Evolutionary conservation across 2,888 invertebrate genomes (phyloP).

Genomic region (Beris chalybata): DNA sequence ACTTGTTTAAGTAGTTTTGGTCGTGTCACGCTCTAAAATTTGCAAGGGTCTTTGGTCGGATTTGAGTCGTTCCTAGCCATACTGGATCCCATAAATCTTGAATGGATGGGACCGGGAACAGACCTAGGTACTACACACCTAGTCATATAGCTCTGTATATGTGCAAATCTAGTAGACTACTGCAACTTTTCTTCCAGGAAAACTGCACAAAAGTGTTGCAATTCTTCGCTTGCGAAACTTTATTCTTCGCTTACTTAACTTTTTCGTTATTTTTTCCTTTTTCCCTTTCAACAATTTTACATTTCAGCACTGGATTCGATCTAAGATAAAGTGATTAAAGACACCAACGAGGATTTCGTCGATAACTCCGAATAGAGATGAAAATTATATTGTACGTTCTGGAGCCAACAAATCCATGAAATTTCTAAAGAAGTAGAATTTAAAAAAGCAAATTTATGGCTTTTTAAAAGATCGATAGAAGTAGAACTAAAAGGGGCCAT

Average conservation of each 20-base stretch:
- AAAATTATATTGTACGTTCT: too few relatives aligned
- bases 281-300: background rate
- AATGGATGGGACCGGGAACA: slow-evolving; percentile 31
- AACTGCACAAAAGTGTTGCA: background rate
- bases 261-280: background rate
- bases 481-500: too few relatives aligned
- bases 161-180: slow-evolving; percentile 3
- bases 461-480: too few relatives aligned
- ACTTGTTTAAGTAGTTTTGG: slow-evolving; percentile 30
- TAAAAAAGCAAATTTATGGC: too few relatives aligned
- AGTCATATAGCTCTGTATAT: too few relatives aligned
- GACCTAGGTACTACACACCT: background rate
- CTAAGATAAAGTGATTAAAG: slow-evolving; percentile 4
- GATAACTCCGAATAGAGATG: too few relatives aligned
- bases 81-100: slow-evolving; percentile 30
- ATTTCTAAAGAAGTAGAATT: too few relatives aligned
- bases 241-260: too few relatives aligned
- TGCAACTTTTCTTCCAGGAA: slow-evolving; percentile 17
- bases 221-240: slow-evolving; percentile 10
- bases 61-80: slow-evolving; percentile 26
- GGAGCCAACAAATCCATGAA: too few relatives aligned
- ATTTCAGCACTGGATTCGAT: slow-evolving; percentile 6
- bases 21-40: too few relatives aligned
- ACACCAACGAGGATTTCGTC: too few relatives aligned
- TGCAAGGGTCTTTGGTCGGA: background rate